phyloP scores from a whole-genome alignment of 2,113 vertebrate species.

The Dromiciops gliroides region DNA sequence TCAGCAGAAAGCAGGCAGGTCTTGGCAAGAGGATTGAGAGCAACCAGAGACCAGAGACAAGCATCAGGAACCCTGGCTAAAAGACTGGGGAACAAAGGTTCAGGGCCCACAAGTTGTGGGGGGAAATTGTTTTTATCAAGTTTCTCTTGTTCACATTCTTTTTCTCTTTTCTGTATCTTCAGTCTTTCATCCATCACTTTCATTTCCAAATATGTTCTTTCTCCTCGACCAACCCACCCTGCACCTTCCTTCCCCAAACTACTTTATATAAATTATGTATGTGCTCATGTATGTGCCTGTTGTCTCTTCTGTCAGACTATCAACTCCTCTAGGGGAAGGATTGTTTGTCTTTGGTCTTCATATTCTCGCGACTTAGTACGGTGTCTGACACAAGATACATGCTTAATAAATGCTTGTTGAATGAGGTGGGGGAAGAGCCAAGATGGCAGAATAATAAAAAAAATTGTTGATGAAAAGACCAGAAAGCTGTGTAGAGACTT shows the following conservation, averaged over 20 bases:
- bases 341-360: not conserved
- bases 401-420: not conserved
- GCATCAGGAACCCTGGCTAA: not conserved
- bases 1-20: rapidly evolving
- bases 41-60: not conserved
- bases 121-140: not conserved
- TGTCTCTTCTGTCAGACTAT: not conserved
- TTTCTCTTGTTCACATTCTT: not conserved
- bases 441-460: not conserved
- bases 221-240: not conserved
- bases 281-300: not conserved
- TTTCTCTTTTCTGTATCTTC: not conserved
- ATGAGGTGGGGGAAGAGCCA: not conserved
- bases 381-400: not conserved
- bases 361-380: not conserved
- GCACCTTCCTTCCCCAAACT: not conserved
- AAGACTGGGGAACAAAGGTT: not conserved
- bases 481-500: not conserved
- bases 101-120: not conserved
- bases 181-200: not conserved
- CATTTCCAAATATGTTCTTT: not conserved
- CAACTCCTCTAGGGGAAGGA: not conserved
- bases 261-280: not conserved
- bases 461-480: not conserved
- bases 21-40: not conserved